Evolutionary conservation across 2,113 vertebrate genomes (phyloP), one percentile per base, ranked within the genome.

Genomic region (Campylomormyrus numenius): DNA sequence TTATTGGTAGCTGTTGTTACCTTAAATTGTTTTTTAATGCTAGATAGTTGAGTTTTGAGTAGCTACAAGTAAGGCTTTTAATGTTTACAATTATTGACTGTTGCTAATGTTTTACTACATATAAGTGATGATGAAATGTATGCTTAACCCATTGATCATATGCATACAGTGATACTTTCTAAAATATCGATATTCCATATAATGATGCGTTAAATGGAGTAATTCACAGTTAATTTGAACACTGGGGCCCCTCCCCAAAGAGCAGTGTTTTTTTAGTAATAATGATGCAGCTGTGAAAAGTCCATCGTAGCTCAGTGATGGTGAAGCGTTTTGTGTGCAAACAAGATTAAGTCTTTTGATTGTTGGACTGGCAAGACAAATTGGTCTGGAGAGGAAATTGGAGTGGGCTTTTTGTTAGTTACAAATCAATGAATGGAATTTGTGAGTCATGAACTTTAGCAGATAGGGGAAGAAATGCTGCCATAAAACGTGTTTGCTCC

Each of bases 271-370:
- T 21, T 21, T 85, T 85, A 9, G 45, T 21, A 49, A 46, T 85
- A 24, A 45, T 48, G 19, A 49, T 85, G 83, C 10, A 27, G 83
- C 39, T 27, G 45, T 46, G 17, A 21, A 13, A 17, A 45, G 27
- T 31, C 66, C 1, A 74, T n/a, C 24, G 56, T n/a, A n/a, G 74
- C 35, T 42, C 31, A 2, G 35, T 19, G 70, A 80, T 39, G 13
- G n/a, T 31, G 62, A 70, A n/a, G 87, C 8, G 17, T 56, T 66
- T 58, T 88, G 87, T 42, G 53, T 66, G 53, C 39, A 88, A 66
- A 66, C 56, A 66, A 62, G 39, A 88, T 88, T 88, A 66, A 52
- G 50, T 66, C 49, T 27, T 88, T 88, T 66, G 56, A 88, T 88
- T 17, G 56, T 88, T 66, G 56, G 56, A 46, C 35, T 19, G 52